phyloP scores from a whole-genome alignment of 2,888 invertebrate genomes.

The Strigamia crassipes region DNA sequence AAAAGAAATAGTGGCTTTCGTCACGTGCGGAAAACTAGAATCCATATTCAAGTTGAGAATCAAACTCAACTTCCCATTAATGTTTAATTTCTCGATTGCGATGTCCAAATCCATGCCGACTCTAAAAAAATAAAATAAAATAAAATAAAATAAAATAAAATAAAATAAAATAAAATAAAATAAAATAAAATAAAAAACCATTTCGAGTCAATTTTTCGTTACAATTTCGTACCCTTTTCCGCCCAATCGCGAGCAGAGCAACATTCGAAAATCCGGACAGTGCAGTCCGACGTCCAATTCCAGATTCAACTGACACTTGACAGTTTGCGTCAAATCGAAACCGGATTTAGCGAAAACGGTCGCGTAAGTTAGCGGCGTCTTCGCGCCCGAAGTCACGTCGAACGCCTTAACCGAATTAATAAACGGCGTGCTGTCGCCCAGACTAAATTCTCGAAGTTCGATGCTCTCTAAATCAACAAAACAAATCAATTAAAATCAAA shows the following conservation, averaged over 20 bases:
- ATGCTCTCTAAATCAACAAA: constrained; percentile 57
- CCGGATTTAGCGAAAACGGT: background rate
- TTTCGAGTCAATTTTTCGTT: too few relatives aligned
- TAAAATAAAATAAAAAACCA: background rate
- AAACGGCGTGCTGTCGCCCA: constrained; percentile 61
- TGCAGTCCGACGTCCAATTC: constrained; percentile 62
- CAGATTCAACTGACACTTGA: constrained; percentile 60
- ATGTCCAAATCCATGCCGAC: constrained; percentile 63
- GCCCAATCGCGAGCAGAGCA: constrained; percentile 60
- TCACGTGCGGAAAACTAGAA: constrained; percentile 64
- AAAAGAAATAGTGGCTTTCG: constrained; percentile 62
- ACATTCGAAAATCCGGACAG: constrained; percentile 64
- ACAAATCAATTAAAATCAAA: background rate
- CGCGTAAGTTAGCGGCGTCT: constrained; percentile 55
- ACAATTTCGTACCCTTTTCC: constrained; percentile 59
- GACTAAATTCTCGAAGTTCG: constrained; percentile 61
- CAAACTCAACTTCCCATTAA: constrained; percentile 62
- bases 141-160: background rate
- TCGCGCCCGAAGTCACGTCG: constrained; percentile 56
- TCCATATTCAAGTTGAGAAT: constrained; percentile 62
- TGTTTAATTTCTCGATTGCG: constrained; percentile 62
- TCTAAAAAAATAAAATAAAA: constrained; percentile 55
- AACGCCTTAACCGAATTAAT: constrained; percentile 58
- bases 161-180: background rate
- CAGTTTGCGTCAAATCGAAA: constrained; percentile 32